phyloP scores from a whole-genome alignment of 2,797 vertebrate species.

The Peromyscus aztecus region DNA sequence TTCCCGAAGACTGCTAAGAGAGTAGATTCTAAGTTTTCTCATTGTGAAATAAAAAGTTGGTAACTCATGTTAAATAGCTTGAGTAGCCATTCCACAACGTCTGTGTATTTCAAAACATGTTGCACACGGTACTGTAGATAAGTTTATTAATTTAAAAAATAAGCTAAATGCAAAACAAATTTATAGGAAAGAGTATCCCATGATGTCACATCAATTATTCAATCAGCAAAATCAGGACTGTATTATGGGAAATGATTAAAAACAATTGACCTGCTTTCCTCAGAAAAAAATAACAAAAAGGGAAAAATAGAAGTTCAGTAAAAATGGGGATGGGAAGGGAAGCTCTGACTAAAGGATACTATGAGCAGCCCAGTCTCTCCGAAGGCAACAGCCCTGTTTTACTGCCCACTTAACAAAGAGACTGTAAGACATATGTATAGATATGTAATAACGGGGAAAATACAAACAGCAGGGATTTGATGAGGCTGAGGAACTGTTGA shows the following conservation, averaged over 20 bases:
- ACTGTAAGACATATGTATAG: not conserved
- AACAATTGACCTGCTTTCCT: constrained; percentile 32
- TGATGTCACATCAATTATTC: not conserved
- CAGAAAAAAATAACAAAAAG: not conserved
- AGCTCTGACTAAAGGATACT: not conserved
- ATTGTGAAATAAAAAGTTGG: not conserved
- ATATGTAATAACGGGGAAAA: constrained; percentile 10
- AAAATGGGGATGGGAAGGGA: constrained; percentile 5
- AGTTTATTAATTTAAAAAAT: not conserved
- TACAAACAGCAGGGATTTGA: not conserved
- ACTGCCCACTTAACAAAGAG: not conserved
- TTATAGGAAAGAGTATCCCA: not conserved
- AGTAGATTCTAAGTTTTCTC: not conserved
- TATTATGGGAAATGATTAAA: not conserved
- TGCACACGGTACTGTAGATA: not conserved
- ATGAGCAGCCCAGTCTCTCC: constrained; percentile 5
- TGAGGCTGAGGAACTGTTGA: constrained; percentile 3
- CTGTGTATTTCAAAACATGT: not conserved
- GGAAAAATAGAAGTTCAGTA: not conserved
- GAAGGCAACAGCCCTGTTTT: not conserved
- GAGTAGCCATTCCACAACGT: not conserved
- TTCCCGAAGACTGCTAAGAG: not conserved
- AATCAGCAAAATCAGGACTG: not conserved
- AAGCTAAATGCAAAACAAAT: constrained; percentile 26
- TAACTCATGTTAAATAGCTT: constrained; percentile 14